Conservation (phyloP, 2,113 vertebrate genomes). For the Bujurquina vittata region DNA sequence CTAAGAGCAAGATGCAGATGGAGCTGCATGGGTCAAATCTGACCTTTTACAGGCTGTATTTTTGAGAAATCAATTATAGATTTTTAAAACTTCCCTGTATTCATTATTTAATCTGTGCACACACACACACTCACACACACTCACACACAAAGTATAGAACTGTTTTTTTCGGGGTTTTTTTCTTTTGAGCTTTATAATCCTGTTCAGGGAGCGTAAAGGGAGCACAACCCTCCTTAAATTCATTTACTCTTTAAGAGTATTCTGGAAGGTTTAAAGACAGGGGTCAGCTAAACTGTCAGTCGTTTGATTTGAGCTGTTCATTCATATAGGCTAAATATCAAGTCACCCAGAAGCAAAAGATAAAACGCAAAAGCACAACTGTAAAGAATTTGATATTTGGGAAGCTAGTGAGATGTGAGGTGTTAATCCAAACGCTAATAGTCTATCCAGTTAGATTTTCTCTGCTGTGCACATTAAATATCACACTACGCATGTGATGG, state of each 20-base stretch:
- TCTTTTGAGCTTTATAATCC: neutral
- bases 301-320: neutral
- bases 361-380: neutral
- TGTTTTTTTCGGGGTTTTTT: fast-evolving
- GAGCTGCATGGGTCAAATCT: neutral
- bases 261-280: neutral
- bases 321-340: neutral
- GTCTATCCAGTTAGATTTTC: neutral
- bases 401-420: neutral
- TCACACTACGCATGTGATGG: neutral
- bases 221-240: neutral
- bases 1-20: neutral
- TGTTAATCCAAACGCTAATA: neutral
- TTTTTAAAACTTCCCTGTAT: neutral
- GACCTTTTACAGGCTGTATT: neutral
- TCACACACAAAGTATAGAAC: too few relatives aligned
- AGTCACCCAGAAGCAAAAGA: neutral
- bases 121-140: too few relatives aligned
- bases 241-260: neutral
- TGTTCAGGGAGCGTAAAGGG: neutral
- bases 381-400: neutral
- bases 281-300: neutral
- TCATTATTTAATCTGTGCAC: neutral
- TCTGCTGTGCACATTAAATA: neutral
- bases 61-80: neutral